These are phyloP conservation scores for Chrysaora quinquecirrha DNA, from an alignment of 30 jellyfish, hydroid and myxozoan genomes.

Conservation along the genomic window DNA sequence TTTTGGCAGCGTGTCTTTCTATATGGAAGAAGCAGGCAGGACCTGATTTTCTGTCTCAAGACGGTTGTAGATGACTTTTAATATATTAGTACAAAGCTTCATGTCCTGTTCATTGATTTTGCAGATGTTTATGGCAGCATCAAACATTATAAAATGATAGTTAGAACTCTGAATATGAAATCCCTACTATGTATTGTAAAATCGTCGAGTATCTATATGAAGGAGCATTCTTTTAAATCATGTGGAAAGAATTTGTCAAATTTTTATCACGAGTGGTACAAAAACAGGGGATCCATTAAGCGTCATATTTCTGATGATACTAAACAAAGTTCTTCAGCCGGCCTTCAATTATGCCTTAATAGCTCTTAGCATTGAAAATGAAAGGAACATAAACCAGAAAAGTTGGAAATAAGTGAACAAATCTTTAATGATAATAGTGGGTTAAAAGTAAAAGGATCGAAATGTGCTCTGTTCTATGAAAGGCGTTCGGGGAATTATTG, in stretches of 20 bases:
- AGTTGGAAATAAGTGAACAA: too few relatives aligned
- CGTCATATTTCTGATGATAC: conserved; percentile 7
- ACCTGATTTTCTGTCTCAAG: not conserved
- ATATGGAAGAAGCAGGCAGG: not conserved
- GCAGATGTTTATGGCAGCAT: not conserved
- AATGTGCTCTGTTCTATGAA: conserved; percentile 42
- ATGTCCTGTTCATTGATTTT: not conserved
- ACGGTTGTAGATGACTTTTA: not conserved
- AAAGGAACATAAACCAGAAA: not conserved
- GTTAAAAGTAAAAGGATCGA: not conserved
- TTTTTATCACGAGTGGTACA: too few relatives aligned
- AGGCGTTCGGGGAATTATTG: conserved; percentile 32
- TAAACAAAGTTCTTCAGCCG: not conserved
- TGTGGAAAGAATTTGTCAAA: not conserved
- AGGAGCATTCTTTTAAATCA: not conserved
- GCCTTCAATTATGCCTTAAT: too few relatives aligned
- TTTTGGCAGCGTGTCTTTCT: not conserved
- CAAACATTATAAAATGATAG: too few relatives aligned
- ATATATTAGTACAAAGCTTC: not conserved
- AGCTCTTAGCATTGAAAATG: conserved; percentile 1
- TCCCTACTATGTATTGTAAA: not conserved
- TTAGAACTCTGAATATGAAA: not conserved
- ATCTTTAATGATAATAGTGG: too few relatives aligned
- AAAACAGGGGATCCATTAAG: conserved; percentile 26
- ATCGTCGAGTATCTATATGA: too few relatives aligned